These are phyloP conservation scores for Lonchura striata DNA, from an alignment of 2,113 vertebrate species.

Conservation along the genomic window DNA sequence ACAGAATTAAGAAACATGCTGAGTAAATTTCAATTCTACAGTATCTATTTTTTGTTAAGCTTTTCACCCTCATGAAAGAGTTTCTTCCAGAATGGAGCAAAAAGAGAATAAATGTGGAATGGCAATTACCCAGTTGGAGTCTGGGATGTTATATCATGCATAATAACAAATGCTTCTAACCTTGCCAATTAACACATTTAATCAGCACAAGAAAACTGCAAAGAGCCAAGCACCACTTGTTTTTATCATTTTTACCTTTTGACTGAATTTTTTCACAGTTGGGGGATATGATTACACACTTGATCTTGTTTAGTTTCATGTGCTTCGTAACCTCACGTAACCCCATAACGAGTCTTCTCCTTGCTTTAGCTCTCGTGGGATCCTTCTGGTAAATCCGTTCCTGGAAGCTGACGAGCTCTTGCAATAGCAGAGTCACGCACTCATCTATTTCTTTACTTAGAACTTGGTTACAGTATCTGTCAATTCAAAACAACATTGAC, in stretches of 20 bases:
- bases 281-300: constrained; percentile 96
- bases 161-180: background rate
- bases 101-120: background rate
- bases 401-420: constrained; percentile 97
- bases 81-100: background rate
- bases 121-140: background rate
- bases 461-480: constrained; percentile 97
- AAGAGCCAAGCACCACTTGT: background rate
- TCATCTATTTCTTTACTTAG: constrained; percentile 98
- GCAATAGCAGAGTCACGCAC: constrained; percentile 91
- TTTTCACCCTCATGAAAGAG: fast-evolving
- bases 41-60: background rate
- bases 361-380: constrained; percentile 91
- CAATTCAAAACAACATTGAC: background rate
- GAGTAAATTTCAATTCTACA: background rate
- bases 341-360: constrained; percentile 94
- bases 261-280: constrained; percentile 99
- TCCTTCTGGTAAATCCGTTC: constrained; percentile 95
- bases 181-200: background rate
- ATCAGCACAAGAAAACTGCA: background rate
- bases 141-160: background rate
- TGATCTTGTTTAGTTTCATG: constrained; percentile 96
- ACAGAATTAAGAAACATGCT: background rate
- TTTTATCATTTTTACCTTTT: constrained; percentile 80
- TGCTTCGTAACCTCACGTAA: constrained; percentile 97